Conservation (phyloP, 2,797 vertebrate genomes). For the Amphiprion clarkii region DNA sequence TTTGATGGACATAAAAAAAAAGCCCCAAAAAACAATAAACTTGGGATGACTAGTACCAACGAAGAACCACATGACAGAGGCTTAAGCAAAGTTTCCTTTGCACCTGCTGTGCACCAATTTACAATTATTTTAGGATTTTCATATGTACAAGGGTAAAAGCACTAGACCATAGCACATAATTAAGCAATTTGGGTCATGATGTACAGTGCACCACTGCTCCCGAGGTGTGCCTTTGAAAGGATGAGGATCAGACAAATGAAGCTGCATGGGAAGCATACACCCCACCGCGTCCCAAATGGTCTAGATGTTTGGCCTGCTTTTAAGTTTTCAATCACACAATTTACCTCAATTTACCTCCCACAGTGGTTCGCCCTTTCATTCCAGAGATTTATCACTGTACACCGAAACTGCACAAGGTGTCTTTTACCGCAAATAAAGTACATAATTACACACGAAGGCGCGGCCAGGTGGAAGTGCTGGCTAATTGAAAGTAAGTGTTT, state of each 20-base stretch:
- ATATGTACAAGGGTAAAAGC: constrained; percentile 27
- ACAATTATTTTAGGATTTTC: constrained; percentile 12
- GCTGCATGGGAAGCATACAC: constrained; percentile 46
- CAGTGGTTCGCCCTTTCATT: constrained; percentile 53
- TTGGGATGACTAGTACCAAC: neutral
- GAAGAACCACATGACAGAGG: neutral
- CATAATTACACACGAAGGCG: constrained; percentile 33
- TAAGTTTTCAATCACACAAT: constrained; percentile 75
- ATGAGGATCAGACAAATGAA: constrained; percentile 65
- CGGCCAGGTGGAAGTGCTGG: constrained; percentile 34
- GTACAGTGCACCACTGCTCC: constrained; percentile 51
- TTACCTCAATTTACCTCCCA: constrained; percentile 77
- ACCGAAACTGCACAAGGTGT: constrained; percentile 30
- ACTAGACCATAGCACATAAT: constrained; percentile 49
- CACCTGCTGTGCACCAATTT: neutral
- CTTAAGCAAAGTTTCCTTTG: neutral
- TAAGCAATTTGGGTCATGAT: constrained; percentile 57
- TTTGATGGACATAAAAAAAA: neutral
- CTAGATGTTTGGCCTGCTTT: constrained; percentile 71
- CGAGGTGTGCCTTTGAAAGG: constrained; percentile 51
- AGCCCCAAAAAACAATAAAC: neutral
- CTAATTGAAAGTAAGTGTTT: constrained; percentile 50
- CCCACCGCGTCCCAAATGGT: constrained; percentile 67
- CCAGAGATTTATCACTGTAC: constrained; percentile 49
- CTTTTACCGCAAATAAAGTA: constrained; percentile 42